Conservation (phyloP, 2,888 invertebrate species). For the Diabrotica balteata region DNA sequence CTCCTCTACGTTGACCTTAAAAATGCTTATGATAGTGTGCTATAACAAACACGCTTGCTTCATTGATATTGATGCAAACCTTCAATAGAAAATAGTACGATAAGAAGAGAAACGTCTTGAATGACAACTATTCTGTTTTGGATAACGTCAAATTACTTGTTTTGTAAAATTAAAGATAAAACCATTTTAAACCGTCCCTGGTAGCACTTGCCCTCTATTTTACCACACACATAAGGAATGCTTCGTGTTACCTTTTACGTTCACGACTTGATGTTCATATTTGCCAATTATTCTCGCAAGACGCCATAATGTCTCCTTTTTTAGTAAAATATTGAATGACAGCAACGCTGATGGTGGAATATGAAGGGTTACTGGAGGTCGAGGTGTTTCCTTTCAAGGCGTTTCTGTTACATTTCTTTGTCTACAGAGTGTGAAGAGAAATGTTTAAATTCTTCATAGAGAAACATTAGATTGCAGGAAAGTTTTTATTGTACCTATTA, state of each 20-base stretch:
- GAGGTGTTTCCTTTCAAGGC: slow-evolving; percentile 10
- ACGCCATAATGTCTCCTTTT: slow-evolving; percentile 17
- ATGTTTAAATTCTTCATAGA: neutral
- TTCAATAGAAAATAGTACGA: no score
- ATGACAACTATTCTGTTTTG: no score
- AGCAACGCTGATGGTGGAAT: slow-evolving; percentile 3
- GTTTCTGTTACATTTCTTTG: neutral
- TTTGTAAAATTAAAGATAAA: no score
- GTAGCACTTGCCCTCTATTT: neutral
- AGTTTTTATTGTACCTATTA: no score
- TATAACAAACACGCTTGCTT: no score
- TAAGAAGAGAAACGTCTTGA: no score
- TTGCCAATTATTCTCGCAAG: slow-evolving; percentile 25
- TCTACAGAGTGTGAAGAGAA: neutral
- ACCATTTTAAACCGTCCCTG: neutral
- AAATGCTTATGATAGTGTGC: no score
- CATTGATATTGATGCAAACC: no score
- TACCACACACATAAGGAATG: slow-evolving; percentile 20
- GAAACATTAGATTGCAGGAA: neutral
- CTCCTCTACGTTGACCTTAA: no score
- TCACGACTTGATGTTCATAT: slow-evolving; percentile 20
- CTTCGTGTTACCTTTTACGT: slow-evolving; percentile 21
- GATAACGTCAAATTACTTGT: no score
- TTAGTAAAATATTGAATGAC: slow-evolving; percentile 21
- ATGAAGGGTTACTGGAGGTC: slow-evolving; percentile 16